A percentile compares a stretch with the other conserved stretches of the same genome.
Evolutionary conservation across 64 coral and sea anemone species (phyloP).

Genomic region (Stylophora pistillata): DNA sequence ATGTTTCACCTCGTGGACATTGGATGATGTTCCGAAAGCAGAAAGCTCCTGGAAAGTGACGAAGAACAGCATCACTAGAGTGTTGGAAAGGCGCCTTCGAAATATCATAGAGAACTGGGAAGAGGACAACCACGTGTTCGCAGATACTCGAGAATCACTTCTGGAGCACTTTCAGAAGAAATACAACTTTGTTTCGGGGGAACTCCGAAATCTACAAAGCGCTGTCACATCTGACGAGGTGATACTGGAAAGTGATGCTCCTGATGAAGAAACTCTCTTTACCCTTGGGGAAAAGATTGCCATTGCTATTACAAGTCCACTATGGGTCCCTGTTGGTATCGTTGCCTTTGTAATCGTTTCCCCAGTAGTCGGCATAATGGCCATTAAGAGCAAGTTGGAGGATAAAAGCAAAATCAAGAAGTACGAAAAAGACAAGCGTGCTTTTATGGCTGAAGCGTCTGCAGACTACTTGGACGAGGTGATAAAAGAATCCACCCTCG

Average conservation of each 20-base stretch:
- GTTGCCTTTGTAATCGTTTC: constrained; percentile 29
- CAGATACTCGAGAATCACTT: background rate
- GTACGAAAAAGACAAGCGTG: constrained; percentile 2
- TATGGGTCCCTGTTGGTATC: constrained; percentile 27
- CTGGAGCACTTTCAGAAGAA: background rate
- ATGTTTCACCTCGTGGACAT: constrained; percentile 1
- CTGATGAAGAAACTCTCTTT: background rate
- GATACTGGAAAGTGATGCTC: background rate
- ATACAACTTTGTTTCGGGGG: constrained; percentile 1
- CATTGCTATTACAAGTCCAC: constrained; percentile 26
- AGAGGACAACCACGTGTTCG: constrained; percentile 22
- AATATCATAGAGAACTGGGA: constrained; percentile 29
- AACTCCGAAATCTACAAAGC: background rate
- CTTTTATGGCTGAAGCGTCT: background rate
- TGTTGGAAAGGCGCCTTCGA: background rate
- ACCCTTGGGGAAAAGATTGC: background rate
- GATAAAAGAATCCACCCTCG: background rate
- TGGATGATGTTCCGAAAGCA: constrained; percentile 7
- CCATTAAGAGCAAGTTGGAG: too few relatives aligned
- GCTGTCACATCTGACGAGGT: background rate
- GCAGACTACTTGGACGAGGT: background rate
- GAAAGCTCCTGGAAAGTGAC: constrained; percentile 20
- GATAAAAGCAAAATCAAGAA: background rate
- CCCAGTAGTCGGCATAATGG: constrained; percentile 8
- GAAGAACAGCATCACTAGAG: background rate